Evolutionary conservation across 2,888 invertebrate genomes (phyloP), one percentile per base, ranked within the genome.

Genomic region (Cerastoderma edule): DNA sequence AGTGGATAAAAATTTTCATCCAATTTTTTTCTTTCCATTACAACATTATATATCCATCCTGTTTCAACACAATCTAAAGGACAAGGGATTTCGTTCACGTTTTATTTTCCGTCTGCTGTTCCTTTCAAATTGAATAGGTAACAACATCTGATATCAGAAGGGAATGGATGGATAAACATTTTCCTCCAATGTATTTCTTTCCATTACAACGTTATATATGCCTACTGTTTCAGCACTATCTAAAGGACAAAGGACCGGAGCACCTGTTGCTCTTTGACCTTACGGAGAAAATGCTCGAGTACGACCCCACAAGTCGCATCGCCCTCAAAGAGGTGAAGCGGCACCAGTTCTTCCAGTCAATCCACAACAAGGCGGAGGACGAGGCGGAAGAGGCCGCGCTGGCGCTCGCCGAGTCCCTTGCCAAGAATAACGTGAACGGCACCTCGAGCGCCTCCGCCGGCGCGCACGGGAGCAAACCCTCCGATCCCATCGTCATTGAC

Each of bases 241-340:
- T 97, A 93, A 95, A 96, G 91, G 95, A 95, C 89, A 97, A 97
- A 88, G 96, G 96, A 88, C 96, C 96, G 86, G 99, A 99, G 90
- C 97, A 99, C 93, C 95, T 96, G 82, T 96, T 97, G 92, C 94
- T 99, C 90, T 99, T 99, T 93, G 98, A 99, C 93, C 94, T 99
- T 91, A 96, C 99, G 88, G 95, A 96, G 89, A 95, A 96, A 93
- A 99, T 99, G 99, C 94, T 99, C 92, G 98, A 98, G 89, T 99
- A 99, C 93, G 98, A 99, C 93, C 99, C 99, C 33, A 94, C 95
- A 78, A 96, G 97, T 91, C 95, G 99, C 81, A 95, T 99, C 90
- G 95, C 96, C 87, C 94, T 99, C 88, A 94, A 94, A 75, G 98
- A 99, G 89, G 97, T 98, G 22, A 94, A 99, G 89, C 94, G 95